Percentiles rank a stretch among this genome's conserved stretches.
These are phyloP conservation scores for Eudyptes chrysolophus DNA, from an alignment of 2,113 vertebrate genomes.

Conservation along the genomic window DNA sequence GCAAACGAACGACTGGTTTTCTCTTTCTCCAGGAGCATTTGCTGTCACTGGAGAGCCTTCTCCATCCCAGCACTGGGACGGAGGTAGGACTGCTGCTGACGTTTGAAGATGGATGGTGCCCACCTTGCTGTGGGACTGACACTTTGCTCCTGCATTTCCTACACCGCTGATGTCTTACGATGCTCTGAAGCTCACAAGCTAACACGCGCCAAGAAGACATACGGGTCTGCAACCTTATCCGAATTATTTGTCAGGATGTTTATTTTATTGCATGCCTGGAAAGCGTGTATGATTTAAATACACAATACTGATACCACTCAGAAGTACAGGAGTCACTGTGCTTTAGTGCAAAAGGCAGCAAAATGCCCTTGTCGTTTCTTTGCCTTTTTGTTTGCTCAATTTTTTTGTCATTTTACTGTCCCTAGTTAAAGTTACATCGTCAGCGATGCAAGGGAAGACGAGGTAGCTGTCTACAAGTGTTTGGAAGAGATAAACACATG, in stretches of 20 bases:
- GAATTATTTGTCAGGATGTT: not conserved
- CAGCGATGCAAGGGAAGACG: not conserved
- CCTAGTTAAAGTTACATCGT: not conserved
- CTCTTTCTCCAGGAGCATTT: not conserved
- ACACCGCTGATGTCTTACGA: not conserved
- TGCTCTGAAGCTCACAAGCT: not conserved
- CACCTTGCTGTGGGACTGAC: not conserved
- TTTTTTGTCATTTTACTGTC: not conserved
- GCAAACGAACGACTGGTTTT: not conserved
- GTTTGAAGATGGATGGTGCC: not conserved
- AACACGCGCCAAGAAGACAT: not conserved
- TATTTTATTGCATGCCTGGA: not conserved
- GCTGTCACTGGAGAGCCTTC: not conserved
- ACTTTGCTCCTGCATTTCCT: not conserved
- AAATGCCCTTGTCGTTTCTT: not conserved
- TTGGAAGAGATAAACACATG: not conserved
- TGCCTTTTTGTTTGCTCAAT: not conserved
- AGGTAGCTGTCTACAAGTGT: not conserved
- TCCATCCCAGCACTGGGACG: not conserved
- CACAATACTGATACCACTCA: not conserved
- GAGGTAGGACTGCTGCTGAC: not conserved
- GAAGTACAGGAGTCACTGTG: not conserved
- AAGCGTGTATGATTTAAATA: not conserved
- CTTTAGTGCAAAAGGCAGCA: not conserved
- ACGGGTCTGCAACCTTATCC: not conserved